Base-by-base conservation (phyloP, 2,888 invertebrate genomes). In the Cantharis flavilabris region DNA sequence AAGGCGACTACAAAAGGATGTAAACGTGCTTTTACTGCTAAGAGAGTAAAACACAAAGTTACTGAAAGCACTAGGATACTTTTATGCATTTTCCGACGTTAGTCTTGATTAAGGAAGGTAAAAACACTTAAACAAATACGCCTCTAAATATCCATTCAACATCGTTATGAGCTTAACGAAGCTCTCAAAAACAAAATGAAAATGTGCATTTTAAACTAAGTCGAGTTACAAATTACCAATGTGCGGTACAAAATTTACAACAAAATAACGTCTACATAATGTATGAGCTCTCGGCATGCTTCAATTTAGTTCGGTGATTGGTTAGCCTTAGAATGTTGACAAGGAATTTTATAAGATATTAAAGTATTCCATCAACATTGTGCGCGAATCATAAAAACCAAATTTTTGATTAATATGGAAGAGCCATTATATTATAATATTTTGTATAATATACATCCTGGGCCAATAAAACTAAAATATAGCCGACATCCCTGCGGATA, bases 291-390 rank as follows among this genome's bases (percentile, higher is more conserved):
- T 67, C 64, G 5, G 70, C 65, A 16, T 62, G 74, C 73, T 77
- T 74, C 77, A 77, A 77, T 77, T 77, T 77, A 71, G 71, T 72
- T 33, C 64, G 70, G 73, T 65, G 77, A 77, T 77, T 71, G 73
- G 73, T 62, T 28, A 72, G 70, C 77, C 73, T 74, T 71, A 74
- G 30, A 26, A 67, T 67, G 71, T 23, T 63, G 77, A 30, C 72
- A 73, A 67, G 70, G 70, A 73, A 67, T 74, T 70, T 76, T 72
- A 64, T 65, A 65, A 70, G 70, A 74, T 74, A 77, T 73, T 71
- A 67, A 10, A 76, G 63, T 26, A 63, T 72, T 72, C 20, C 62
- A 70, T 76, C 76, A 76, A 67, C 71, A 62, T 70, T 64, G 71
- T 67, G n/a, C 20, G 20, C 69, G 26, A 67, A 67, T 26, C 65